These are phyloP conservation scores for Gymnothorax reevesii DNA, from an alignment of 2,797 vertebrate species.

Conservation along the genomic window DNA sequence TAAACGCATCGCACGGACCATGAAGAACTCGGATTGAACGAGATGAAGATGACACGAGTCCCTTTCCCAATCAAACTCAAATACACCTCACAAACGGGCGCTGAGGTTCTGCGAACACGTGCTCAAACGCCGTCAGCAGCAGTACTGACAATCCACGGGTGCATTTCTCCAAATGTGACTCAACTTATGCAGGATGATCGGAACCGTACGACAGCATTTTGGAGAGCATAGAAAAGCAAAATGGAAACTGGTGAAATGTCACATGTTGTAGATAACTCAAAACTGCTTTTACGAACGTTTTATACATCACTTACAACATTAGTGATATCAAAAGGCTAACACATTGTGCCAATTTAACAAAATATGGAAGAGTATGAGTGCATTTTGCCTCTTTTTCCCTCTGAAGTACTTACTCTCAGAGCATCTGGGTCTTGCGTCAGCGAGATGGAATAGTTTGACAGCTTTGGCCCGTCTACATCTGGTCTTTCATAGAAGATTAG, in stretches of 20 bases:
- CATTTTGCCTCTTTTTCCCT: neutral
- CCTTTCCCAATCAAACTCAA: neutral
- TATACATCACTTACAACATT: neutral
- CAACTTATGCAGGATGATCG: neutral
- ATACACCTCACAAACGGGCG: neutral
- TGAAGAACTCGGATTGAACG: neutral
- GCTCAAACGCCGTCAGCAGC: neutral
- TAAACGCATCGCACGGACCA: neutral
- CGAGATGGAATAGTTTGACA: slow-evolving; percentile 74
- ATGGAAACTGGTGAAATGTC: neutral
- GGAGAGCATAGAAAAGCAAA: neutral
- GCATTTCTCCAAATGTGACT: neutral
- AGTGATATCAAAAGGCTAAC: neutral
- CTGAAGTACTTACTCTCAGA: slow-evolving; percentile 66
- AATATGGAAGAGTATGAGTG: neutral
- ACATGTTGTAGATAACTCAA: neutral
- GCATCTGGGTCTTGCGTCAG: slow-evolving; percentile 66
- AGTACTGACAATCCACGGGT: neutral
- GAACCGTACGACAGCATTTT: neutral
- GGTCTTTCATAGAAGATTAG: slow-evolving; percentile 84
- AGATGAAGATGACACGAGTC: neutral
- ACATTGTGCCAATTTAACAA: neutral
- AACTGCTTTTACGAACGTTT: neutral
- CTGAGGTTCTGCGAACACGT: neutral
- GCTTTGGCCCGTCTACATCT: slow-evolving; percentile 74